Evolutionary conservation across 1,140 invertebrate species (phyloP).

Genomic region (Chlorops oryzae): DNA sequence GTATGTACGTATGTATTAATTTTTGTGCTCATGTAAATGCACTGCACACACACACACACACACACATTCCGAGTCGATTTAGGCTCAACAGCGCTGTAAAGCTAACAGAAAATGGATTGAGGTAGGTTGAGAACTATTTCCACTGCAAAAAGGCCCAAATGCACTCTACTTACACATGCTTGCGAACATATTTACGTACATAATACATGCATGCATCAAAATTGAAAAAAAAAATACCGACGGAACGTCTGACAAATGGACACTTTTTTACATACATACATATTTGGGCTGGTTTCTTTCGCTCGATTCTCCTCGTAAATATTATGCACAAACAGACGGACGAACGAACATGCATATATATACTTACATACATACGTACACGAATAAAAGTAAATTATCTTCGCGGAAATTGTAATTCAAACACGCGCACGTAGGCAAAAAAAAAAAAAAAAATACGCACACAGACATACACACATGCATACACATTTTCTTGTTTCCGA

Average conservation of each 20-base stretch:
- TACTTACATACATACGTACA: slow-evolving; percentile 1
- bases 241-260: no score
- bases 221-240: no score
- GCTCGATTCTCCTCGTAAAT: slow-evolving; percentile 26
- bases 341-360: not conserved
- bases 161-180: no score
- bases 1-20: no score
- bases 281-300: slow-evolving; percentile 2
- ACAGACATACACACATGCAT: slow-evolving; percentile 4
- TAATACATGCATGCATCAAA: no score
- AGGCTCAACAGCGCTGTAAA: not conserved
- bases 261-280: slow-evolving; percentile 16
- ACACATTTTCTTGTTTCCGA: slow-evolving; percentile 5
- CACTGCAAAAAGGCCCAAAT: no score
- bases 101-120: slow-evolving; percentile 47
- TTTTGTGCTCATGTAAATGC: not conserved
- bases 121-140: slow-evolving; percentile 46
- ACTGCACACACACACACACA: not conserved
- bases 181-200: no score
- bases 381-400: slow-evolving; percentile 5
- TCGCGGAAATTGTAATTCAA: slow-evolving; percentile 25
- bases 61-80: not conserved
- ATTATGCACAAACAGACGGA: no score
- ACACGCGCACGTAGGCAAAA: slow-evolving; percentile 12
- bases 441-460: slow-evolving; percentile 4